phyloP scores from a whole-genome alignment of 2,113 vertebrate genomes.

The Chauna torquata region DNA sequence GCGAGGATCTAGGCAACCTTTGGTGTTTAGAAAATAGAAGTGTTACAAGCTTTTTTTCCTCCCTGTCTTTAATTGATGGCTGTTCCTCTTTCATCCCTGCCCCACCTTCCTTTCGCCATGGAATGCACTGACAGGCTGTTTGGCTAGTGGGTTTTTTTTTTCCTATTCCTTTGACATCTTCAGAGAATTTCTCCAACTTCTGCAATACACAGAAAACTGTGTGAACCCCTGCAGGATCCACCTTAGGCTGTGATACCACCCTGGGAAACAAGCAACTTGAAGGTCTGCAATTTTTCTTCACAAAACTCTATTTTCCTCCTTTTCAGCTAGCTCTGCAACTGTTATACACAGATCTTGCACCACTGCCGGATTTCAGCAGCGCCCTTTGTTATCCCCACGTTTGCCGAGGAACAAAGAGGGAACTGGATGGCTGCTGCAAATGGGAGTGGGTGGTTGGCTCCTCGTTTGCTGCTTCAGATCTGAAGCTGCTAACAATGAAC shows the following conservation, averaged over 20 bases:
- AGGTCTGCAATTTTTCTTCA: neutral
- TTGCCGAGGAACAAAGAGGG: neutral
- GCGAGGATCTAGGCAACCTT: neutral
- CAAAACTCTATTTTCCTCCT: neutral
- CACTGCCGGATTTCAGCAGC: neutral
- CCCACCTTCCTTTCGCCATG: neutral
- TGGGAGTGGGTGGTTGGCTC: slow-evolving; percentile 1
- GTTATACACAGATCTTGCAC: neutral
- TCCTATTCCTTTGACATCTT: neutral
- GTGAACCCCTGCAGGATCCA: neutral
- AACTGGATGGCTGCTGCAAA: slow-evolving; percentile 10
- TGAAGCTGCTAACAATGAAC: slow-evolving; percentile 55
- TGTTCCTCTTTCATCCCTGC: neutral
- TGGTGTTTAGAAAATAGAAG: neutral
- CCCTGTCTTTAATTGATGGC: neutral
- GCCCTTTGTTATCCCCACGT: neutral
- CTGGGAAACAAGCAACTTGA: neutral
- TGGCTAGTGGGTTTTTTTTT: neutral
- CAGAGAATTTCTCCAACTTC: neutral
- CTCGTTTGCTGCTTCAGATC: neutral
- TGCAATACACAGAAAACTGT: accelerated
- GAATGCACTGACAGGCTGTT: neutral
- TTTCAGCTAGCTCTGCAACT: neutral
- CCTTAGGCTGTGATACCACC: neutral
- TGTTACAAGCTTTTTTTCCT: neutral